These are phyloP conservation scores for Strix uralensis DNA, from an alignment of 2,113 vertebrate genomes.

Conservation along the genomic window DNA sequence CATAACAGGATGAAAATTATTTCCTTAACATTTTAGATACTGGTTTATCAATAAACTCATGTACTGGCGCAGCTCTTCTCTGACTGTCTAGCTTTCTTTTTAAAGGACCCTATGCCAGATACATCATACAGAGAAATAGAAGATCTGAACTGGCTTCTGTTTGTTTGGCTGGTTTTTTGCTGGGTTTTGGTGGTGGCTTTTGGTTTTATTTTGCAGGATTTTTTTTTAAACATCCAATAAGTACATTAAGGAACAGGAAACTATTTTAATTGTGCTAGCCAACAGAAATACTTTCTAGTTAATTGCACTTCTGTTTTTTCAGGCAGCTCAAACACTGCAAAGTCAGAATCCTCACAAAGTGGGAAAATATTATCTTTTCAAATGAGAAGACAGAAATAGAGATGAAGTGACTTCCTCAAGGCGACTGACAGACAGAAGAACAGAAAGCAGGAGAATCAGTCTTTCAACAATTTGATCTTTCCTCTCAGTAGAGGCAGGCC, in stretches of 20 bases:
- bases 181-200: neutral
- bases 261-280: neutral
- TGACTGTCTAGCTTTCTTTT: neutral
- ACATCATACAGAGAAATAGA: neutral
- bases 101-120: neutral
- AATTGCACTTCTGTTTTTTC: neutral
- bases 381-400: slow-evolving; percentile 9
- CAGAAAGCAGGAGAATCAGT: neutral
- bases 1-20: neutral
- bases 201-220: neutral
- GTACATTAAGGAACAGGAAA: slow-evolving; percentile 5
- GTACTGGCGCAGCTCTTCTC: neutral
- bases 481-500: neutral
- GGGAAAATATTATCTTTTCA: neutral
- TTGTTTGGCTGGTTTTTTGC: neutral
- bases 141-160: neutral
- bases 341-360: neutral
- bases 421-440: neutral
- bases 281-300: neutral
- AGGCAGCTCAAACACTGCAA: neutral
- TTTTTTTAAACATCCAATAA: neutral
- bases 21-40: neutral
- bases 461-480: neutral
- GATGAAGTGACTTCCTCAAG: slow-evolving; percentile 11
- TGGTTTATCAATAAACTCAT: neutral